Evolutionary conservation across 2,888 invertebrate genomes (phyloP), one percentile per base, ranked within the genome.

Genomic region (Apocheima hispidaria): DNA sequence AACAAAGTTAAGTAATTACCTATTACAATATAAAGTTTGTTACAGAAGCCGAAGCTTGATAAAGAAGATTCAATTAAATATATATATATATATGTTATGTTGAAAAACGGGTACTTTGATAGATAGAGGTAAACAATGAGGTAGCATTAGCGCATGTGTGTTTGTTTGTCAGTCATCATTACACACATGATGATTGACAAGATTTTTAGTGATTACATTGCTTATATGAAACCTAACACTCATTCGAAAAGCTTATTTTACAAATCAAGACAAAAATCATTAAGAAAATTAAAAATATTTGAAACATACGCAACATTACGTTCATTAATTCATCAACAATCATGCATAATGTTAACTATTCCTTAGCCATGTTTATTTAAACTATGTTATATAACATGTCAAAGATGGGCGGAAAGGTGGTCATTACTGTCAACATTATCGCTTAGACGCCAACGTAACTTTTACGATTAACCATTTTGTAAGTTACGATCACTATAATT

Each of bases 331-430:
- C n/a, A 9, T 40, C 7, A 2, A 26, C 10, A 21, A 5, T 2
- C 43, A 21, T 23, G 9, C 14, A 44, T 44, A 16, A 44, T 26
- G 30, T 12, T 30, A 46, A 46, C 2, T 33, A 14, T 30, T 14
- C 3, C 5, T 12, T 33, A 30, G 12, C 10, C 12, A 20, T 16
- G 9, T 50, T 51, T 58, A 10, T 26, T 26, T 49, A 35, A 50
- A 50, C 53, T 21, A 43, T 30, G 36, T 60, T 53, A 60, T 28
- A 43, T 38, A 59, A 48, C 48, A 18, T 33, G 46, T n/a, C 44
- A 33, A 26, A 50, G 49, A 49, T 57, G 36, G 9, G 30, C 30
- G 46, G 30, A 30, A 46, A 44, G 44, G 28, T 28, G 30, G n/a
- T 6, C 20, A 46, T 46, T 30, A 46, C 20, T 46, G 18, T 16